Base-by-base conservation (phyloP, 2,888 invertebrate species). In the Machimus rusticus region DNA sequence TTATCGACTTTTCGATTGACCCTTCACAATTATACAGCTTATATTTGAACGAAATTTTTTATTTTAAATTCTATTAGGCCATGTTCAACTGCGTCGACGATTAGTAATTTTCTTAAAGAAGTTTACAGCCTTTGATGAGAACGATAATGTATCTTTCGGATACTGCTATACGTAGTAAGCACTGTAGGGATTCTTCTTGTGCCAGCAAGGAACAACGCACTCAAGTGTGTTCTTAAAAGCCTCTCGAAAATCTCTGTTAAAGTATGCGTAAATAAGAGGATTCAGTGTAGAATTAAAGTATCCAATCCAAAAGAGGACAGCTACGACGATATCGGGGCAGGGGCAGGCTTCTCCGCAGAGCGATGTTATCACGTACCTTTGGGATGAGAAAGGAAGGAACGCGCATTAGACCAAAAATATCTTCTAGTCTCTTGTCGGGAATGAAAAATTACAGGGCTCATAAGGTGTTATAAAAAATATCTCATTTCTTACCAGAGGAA, bases 261-360 rank as follows among this genome's bases (percentile, higher is more conserved):
- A 98, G 93, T 98, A 98, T 89, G 98, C 98, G 93, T 98, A 98
- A 91, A 99, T 98, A 89, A 99, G 94, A 0, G 99, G 99, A 93
- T 99, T 99, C 87, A 99, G 94, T 85, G 98, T 97, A 16, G 98
- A 98, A 93, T 99, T 99, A 94, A 98, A 97, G 94, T 99, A 99
- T 88, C 99, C 99, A 90, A 99, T 97, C 99, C 99, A 99, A 93
- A 99, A 99, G 90, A 99, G 95, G 87, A 98, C 95, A 89, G 97
- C 96, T 86, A 98, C 98, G 85, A 99, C 95, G 88, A 97, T 94
- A 89, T 96, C 95, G 0, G 99, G 99, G 90, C 96, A 96, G 77
- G 94, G 94, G 92, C 98, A 98, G 14, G 99, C 94, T 85, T 96
- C 95, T 1, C 97, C 97, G 92, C 98, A 97, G 0, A 97, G 93